These are phyloP conservation scores for Steinernema hermaphroditum DNA, from an alignment of 2,888 invertebrate species.

Conservation along the genomic window DNA sequence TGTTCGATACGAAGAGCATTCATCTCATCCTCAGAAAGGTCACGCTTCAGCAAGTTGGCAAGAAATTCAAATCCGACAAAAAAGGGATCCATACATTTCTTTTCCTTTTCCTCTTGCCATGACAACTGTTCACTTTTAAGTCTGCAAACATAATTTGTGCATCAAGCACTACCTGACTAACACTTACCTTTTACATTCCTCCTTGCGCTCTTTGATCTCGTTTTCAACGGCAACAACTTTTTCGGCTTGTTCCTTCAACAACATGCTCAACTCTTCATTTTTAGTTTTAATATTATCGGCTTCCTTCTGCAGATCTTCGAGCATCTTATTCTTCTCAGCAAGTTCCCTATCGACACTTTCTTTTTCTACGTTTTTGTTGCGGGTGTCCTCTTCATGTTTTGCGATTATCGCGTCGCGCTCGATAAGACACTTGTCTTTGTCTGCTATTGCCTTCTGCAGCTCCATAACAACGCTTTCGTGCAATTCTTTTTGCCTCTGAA, in stretches of 20 bases:
- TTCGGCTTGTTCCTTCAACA: not conserved
- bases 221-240: not conserved
- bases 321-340: not conserved
- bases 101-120: conserved; percentile 3
- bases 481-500: not conserved
- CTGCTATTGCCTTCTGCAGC: not conserved
- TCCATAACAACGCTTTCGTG: not conserved
- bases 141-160: no score
- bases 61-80: conserved; percentile 20
- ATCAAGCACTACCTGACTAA: no score
- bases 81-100: conserved; percentile 9
- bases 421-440: not conserved
- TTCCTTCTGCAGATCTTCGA: not conserved
- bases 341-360: not conserved
- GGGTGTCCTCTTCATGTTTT: not conserved
- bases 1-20: conserved; percentile 32
- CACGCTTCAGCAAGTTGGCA: conserved; percentile 1
- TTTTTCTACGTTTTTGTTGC: not conserved
- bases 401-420: not conserved
- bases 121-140: not conserved
- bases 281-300: not conserved
- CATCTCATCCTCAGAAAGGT: conserved; percentile 54
- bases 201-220: not conserved
- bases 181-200: not conserved
- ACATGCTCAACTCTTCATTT: not conserved